A percentile compares a stretch with the other conserved stretches of the same genome.
Conservation (phyloP, 30 jellyfish, hydroid and myxozoan genomes). For the Pelagia noctiluca region DNA sequence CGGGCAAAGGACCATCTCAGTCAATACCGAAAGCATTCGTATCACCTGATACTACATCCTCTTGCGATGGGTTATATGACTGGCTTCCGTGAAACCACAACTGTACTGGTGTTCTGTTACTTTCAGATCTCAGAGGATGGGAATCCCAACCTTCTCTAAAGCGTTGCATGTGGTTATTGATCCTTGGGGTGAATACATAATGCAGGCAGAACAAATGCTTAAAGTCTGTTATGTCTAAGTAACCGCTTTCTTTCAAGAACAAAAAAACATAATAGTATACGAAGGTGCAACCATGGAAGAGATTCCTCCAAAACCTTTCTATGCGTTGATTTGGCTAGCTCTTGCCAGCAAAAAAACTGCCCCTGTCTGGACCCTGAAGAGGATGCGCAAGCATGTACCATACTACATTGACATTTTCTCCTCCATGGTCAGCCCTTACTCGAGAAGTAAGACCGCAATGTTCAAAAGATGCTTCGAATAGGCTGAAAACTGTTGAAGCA, state of each 20-base stretch:
- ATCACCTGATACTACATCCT: background rate
- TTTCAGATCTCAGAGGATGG: slow-evolving; percentile 29
- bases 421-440: slow-evolving; percentile 41
- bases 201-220: slow-evolving; percentile 34
- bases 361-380: slow-evolving; percentile 33
- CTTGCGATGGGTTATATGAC: background rate
- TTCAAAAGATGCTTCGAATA: slow-evolving; percentile 6
- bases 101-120: slow-evolving; percentile 32
- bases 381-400: slow-evolving; percentile 4
- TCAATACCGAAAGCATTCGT: background rate
- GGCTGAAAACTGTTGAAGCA: slow-evolving; percentile 9
- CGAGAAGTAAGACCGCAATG: slow-evolving; percentile 23
- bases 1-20: background rate
- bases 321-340: background rate
- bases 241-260: slow-evolving; percentile 21
- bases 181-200: slow-evolving; percentile 20
- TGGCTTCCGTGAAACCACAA: slow-evolving; percentile 31
- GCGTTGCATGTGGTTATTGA: slow-evolving; percentile 1
- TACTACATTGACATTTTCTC: slow-evolving; percentile 21
- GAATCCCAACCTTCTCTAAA: slow-evolving; percentile 4
- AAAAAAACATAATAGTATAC: slow-evolving; percentile 6
- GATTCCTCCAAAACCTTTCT: slow-evolving; percentile 21
- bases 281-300: background rate
- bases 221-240: background rate
- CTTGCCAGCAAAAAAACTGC: slow-evolving; percentile 39